A percentile compares a stretch with the other conserved stretches of the same genome.
phyloP scores from a whole-genome alignment of 2,113 vertebrate species.

The Cynoglossus semilaevis region DNA sequence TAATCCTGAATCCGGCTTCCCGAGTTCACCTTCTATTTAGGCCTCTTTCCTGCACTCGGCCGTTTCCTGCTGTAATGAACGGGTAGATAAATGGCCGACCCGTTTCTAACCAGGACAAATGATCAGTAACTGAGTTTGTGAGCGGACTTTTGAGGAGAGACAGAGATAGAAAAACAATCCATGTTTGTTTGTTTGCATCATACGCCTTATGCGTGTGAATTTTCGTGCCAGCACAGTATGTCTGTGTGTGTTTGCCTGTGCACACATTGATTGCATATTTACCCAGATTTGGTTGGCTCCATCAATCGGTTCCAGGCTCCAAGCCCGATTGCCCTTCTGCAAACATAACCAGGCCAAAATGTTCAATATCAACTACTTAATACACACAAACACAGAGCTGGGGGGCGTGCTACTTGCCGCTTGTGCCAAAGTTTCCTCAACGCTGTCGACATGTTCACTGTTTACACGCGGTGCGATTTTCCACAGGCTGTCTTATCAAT shows the following conservation, averaged over 20 bases:
- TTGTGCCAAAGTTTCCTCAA: slow-evolving; percentile 58
- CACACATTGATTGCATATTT: slow-evolving; percentile 62
- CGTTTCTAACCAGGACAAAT: slow-evolving; percentile 45
- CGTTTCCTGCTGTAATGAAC: slow-evolving; percentile 52
- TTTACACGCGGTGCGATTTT: slow-evolving; percentile 58
- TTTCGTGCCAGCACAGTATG: slow-evolving; percentile 14
- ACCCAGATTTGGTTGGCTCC: slow-evolving; percentile 71
- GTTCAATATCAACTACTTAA: slow-evolving; percentile 58
- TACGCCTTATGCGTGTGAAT: slow-evolving; percentile 62
- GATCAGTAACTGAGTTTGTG: slow-evolving; percentile 17
- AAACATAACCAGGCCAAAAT: slow-evolving; percentile 73
- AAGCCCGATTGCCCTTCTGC: slow-evolving; percentile 72
- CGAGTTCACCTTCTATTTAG: slow-evolving; percentile 51
- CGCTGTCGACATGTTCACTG: slow-evolving; percentile 61
- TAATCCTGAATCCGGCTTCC: slow-evolving; percentile 59
- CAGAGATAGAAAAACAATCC: slow-evolving; percentile 44
- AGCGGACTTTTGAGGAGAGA: slow-evolving; percentile 33
- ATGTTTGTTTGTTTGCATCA: slow-evolving; percentile 67
- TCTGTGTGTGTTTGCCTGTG: slow-evolving; percentile 13
- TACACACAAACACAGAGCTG: slow-evolving; percentile 60
- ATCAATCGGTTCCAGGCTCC: slow-evolving; percentile 60
- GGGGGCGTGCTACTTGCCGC: slow-evolving; percentile 49
- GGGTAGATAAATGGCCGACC: slow-evolving; percentile 55
- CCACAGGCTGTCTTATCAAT: slow-evolving; percentile 68
- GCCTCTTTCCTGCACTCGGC: slow-evolving; percentile 47